A percentile compares a stretch with the other conserved stretches of the same genome.
These are phyloP conservation scores for Vespertilio murinus DNA, from an alignment of 2,797 vertebrate species.

Conservation along the genomic window DNA sequence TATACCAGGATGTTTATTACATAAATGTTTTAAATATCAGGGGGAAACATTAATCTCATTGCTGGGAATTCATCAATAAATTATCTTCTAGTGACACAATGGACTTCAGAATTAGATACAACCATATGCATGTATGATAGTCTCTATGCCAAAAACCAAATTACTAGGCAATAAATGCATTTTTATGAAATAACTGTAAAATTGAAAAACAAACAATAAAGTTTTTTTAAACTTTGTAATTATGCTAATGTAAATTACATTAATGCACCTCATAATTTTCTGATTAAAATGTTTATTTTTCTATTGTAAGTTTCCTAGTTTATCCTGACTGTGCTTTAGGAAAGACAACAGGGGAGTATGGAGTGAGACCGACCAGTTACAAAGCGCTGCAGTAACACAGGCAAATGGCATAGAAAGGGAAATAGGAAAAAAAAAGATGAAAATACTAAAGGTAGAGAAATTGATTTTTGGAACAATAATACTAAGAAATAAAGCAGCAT, in stretches of 20 bases:
- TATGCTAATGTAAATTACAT: neutral
- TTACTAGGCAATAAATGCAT: neutral
- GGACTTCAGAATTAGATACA: neutral
- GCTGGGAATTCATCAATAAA: neutral
- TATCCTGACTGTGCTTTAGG: neutral
- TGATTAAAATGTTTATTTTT: neutral
- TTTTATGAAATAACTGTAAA: neutral
- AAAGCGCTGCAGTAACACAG: neutral
- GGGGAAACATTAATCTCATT: neutral
- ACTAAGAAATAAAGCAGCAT: neutral
- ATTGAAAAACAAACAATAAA: neutral
- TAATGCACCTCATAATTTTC: neutral
- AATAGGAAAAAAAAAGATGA: neutral
- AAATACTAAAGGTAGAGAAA: neutral
- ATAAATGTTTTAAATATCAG: conserved; percentile 16
- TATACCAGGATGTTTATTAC: neutral
- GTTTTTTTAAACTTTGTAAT: neutral
- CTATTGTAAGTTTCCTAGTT: neutral
- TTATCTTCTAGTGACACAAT: neutral
- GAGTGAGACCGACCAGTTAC: neutral
- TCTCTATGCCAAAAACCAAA: neutral
- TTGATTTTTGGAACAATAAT: neutral
- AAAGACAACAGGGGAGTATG: neutral
- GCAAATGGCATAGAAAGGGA: neutral
- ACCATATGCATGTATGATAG: neutral